Percentiles rank a stretch among this genome's conserved stretches.
Evolutionary conservation across 2,888 invertebrate species (phyloP).

Genomic region (Alsophila aescularia): DNA sequence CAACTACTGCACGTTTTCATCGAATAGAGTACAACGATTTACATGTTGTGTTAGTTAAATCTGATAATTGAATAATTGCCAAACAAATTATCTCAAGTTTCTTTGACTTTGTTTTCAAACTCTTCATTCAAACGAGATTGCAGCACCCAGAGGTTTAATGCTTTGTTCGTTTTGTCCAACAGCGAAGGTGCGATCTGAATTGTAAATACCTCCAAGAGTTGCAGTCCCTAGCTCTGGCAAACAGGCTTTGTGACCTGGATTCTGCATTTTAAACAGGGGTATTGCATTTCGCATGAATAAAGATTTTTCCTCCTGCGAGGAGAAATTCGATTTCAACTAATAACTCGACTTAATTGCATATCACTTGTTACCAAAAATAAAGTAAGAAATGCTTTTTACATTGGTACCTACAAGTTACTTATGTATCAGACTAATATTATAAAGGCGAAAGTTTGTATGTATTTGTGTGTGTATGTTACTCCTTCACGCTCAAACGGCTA

Average conservation of each 20-base stretch:
- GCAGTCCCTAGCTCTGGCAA: conserved; percentile 35
- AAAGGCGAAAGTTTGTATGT: too few relatives aligned
- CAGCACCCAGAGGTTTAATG: conserved; percentile 1
- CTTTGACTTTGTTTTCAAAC: not conserved
- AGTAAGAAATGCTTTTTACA: too few relatives aligned
- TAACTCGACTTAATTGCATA: too few relatives aligned
- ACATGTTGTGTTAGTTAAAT: too few relatives aligned
- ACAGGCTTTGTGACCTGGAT: conserved; percentile 38
- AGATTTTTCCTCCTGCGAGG: conserved; percentile 30
- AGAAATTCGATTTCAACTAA: conserved; percentile 12
- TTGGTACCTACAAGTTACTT: too few relatives aligned
- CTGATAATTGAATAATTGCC: conserved; percentile 7
- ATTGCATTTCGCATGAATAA: conserved; percentile 45
- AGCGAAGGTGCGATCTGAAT: conserved; percentile 41
- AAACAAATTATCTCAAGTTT: conserved; percentile 11
- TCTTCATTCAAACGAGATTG: conserved; percentile 1
- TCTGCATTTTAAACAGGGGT: conserved; percentile 37
- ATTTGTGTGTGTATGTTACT: too few relatives aligned
- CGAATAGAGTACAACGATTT: too few relatives aligned
- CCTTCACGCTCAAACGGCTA: too few relatives aligned
- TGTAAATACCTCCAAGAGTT: conserved; percentile 42
- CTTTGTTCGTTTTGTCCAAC: conserved; percentile 26
- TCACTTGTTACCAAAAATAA: too few relatives aligned
- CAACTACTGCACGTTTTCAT: too few relatives aligned
- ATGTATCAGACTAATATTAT: too few relatives aligned